Evolutionary conservation across 2,888 invertebrate species (phyloP), one percentile per base, ranked within the genome.

Genomic region (Trisateles emortualis): DNA sequence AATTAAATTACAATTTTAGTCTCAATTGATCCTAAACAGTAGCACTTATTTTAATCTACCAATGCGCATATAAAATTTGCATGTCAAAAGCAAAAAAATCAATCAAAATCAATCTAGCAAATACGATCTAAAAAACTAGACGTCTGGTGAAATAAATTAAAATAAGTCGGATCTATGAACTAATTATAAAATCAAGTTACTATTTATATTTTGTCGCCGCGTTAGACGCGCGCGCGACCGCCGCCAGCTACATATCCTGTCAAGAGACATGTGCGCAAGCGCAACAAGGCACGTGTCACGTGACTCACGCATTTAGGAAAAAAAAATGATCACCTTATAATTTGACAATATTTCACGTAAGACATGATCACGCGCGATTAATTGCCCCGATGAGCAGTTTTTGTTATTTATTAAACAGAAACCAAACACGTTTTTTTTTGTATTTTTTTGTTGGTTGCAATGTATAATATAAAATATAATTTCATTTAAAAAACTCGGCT

Each of bases 261-360:
- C 68, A 35, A n/a, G 32, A 45, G 42, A 51, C 36, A 45, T 46
- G 29, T 46, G 46, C 38, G 30, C 56, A 40, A 5, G 36, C 48
- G 32, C 47, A 24, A 29, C 17, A 22, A 13, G 74, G 75, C 81
- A 73, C 81, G 81, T 78, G 79, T 80, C 78, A 64, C 53, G 62
- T 80, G 76, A 79, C 64, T 76, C 74, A 78, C 64, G 54, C 51
- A 36, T 51, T 54, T 41, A 68, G 59, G 72, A 74, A 73, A 71
- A 64, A 59, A 47, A 42, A 36, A 29, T 36, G n/a, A 35, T 44
- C 48, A 55, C 41, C 47, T 47, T 46, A 59, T 62, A 56, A 60
- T 59, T 56, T 57, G 57, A 32, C 64, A 63, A 70, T 55, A 71
- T 72, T 72, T 72, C 42, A 48, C 40, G 55, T 68, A 67, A 61